Evolutionary conservation across 1,140 invertebrate genomes (phyloP).

Genomic region (Maniola jurtina): DNA sequence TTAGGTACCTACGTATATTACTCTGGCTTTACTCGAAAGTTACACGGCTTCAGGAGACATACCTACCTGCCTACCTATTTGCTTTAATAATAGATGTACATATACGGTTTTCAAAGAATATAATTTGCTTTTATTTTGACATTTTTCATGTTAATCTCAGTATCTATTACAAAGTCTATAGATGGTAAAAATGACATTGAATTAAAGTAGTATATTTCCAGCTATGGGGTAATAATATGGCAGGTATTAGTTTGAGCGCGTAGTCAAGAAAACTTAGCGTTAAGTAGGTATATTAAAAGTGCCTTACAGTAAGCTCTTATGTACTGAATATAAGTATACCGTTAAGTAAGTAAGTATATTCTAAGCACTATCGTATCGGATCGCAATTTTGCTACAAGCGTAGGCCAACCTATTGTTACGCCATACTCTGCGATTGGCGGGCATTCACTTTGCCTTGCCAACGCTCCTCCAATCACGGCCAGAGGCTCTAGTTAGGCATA

Average conservation of each 20-base stretch:
- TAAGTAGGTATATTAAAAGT: neutral
- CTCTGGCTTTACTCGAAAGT: too few species aligned
- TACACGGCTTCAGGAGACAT: too few species aligned
- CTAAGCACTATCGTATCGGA: constrained; percentile 26
- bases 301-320: neutral
- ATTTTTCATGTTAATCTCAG: too few species aligned
- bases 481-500: constrained; percentile 49
- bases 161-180: neutral
- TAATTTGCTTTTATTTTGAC: too few species aligned
- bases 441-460: constrained; percentile 22
- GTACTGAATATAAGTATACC: neutral
- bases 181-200: too few species aligned
- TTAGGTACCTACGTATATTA: too few species aligned
- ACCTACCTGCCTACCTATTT: too few species aligned
- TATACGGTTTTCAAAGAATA: too few species aligned
- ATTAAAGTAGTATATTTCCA: too few species aligned
- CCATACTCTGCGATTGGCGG: constrained; percentile 47
- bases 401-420: constrained; percentile 57
- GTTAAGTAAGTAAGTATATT: neutral
- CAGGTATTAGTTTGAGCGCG: too few species aligned
- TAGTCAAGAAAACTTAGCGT: neutral
- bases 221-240: too few species aligned
- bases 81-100: too few species aligned
- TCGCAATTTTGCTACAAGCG: constrained; percentile 34
- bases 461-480: constrained; percentile 58